Evolutionary conservation across 2,888 invertebrate genomes (phyloP).

Genomic region (Drosophila neotestacea): DNA sequence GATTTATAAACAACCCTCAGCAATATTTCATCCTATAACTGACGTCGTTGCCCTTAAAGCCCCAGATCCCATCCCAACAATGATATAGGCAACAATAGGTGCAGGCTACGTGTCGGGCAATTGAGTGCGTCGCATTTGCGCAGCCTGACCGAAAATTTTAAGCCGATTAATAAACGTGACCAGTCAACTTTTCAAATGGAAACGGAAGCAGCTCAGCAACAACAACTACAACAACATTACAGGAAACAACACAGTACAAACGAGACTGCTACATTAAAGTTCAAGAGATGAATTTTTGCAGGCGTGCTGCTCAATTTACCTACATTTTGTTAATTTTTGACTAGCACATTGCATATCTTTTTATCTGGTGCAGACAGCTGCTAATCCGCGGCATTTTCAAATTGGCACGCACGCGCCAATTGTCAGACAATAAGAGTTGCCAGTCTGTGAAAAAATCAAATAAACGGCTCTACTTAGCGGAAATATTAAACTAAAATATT

Average conservation of each 20-base stretch:
- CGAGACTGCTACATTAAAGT: conserved; percentile 21
- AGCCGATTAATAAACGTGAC: conserved; percentile 79
- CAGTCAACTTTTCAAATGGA: conserved; percentile 50
- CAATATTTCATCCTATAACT: conserved; percentile 46
- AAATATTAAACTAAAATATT: neutral
- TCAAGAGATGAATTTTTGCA: conserved; percentile 38
- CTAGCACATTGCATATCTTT: conserved; percentile 43
- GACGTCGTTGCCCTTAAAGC: conserved; percentile 46
- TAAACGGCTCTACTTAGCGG: no score
- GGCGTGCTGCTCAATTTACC: conserved; percentile 29
- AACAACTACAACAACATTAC: conserved; percentile 2
- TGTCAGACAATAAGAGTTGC: conserved; percentile 27
- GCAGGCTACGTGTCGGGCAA: conserved; percentile 57
- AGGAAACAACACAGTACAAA: conserved; percentile 34
- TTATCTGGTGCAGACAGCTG: conserved; percentile 26
- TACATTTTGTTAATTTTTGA: conserved; percentile 38
- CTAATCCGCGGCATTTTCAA: conserved; percentile 61
- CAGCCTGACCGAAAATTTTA: conserved; percentile 54
- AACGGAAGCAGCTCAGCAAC: conserved; percentile 45
- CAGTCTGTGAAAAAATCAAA: conserved; percentile 15
- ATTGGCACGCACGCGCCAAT: conserved; percentile 55
- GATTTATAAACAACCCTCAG: conserved; percentile 41
- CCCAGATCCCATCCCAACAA: conserved; percentile 14
- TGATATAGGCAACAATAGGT: conserved; percentile 55
- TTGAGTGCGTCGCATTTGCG: conserved; percentile 55